These are phyloP conservation scores for Rhyacophila evoluta DNA, from an alignment of 2,888 invertebrate species.

Conservation along the genomic window DNA sequence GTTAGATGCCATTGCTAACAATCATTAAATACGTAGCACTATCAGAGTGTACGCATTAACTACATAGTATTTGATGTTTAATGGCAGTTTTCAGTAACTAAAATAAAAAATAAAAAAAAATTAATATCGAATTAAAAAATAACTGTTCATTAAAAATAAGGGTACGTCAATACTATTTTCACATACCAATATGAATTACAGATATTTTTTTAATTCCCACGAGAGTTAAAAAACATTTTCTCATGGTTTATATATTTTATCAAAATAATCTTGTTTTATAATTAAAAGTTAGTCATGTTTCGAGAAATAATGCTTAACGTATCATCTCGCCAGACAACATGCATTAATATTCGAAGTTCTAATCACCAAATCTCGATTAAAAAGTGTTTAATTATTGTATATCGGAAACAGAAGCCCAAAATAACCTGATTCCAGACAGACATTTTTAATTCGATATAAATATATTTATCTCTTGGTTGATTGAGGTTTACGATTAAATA, in stretches of 20 bases:
- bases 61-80: no score
- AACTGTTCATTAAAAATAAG: neutral
- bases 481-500: neutral
- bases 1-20: no score
- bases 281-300: neutral
- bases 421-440: neutral
- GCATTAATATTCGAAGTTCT: neutral
- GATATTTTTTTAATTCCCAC: neutral
- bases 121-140: no score
- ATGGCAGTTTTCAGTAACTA: no score
- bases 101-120: no score
- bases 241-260: neutral
- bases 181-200: neutral
- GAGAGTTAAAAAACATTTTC: neutral
- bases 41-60: no score
- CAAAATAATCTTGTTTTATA: neutral
- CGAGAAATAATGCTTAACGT: neutral
- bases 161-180: neutral
- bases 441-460: neutral
- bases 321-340: neutral
- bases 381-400: neutral
- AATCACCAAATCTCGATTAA: neutral
- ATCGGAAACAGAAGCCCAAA: conserved; percentile 12
- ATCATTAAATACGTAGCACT: no score
- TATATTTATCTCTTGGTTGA: neutral